phyloP scores from a whole-genome alignment of 2,113 vertebrate species.

The Falcunculus frontatus region DNA sequence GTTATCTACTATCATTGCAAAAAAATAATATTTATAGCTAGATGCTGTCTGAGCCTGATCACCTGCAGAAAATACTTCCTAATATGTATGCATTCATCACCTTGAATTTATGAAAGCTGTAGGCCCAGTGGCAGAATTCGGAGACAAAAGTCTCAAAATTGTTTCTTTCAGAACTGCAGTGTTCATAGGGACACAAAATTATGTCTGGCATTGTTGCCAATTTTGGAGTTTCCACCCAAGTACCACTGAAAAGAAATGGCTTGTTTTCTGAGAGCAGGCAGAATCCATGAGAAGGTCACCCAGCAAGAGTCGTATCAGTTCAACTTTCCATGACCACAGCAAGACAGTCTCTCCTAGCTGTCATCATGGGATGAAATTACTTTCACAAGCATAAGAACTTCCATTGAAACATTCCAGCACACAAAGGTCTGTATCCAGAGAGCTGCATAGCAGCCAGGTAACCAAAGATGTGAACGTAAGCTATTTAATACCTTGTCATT shows the following conservation, averaged over 20 bases:
- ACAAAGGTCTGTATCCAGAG: background rate
- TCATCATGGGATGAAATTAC: conserved; percentile 38
- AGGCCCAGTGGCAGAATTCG: background rate
- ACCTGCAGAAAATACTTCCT: background rate
- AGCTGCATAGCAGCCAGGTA: background rate
- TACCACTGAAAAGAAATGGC: background rate
- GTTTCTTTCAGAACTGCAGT: background rate
- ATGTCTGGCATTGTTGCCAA: background rate
- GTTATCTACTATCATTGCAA: background rate
- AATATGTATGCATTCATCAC: background rate
- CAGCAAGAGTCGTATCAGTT: background rate
- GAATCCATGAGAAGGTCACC: background rate
- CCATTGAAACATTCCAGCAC: background rate
- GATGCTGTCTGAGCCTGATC: background rate
- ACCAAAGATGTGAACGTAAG: background rate
- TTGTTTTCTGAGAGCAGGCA: background rate
- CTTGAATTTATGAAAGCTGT: background rate
- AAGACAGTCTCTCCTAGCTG: background rate
- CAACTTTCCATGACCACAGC: conserved; percentile 9
- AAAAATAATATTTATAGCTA: background rate
- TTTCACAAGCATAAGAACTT: background rate
- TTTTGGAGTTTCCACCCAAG: background rate
- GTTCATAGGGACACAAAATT: background rate
- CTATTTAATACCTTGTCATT: background rate
- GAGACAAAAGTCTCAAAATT: background rate